phyloP scores from a whole-genome alignment of 1,140 invertebrate genomes.

The Manduca sexta region DNA sequence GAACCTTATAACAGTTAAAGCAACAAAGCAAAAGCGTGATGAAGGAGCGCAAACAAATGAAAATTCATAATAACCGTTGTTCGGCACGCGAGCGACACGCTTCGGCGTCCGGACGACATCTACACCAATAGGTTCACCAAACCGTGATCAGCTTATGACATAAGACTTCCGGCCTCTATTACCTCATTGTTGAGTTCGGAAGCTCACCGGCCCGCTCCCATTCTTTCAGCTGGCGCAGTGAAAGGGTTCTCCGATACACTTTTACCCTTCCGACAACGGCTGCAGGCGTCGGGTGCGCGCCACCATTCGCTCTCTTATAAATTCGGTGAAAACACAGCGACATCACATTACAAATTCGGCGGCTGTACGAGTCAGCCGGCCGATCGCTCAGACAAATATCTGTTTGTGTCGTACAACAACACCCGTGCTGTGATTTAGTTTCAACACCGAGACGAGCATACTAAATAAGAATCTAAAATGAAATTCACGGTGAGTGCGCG shows the following conservation, averaged over 20 bases:
- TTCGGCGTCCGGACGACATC: slow-evolving; percentile 17
- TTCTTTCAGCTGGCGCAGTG: slow-evolving; percentile 66
- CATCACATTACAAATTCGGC: slow-evolving; percentile 70
- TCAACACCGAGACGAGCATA: slow-evolving; percentile 41
- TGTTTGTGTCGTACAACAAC: slow-evolving; percentile 36
- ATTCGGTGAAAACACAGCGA: slow-evolving; percentile 61
- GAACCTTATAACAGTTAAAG: too few species aligned
- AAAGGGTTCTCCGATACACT: slow-evolving; percentile 68
- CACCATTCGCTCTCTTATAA: slow-evolving; percentile 57
- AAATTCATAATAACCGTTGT: background rate
- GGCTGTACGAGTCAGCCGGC: slow-evolving; percentile 53
- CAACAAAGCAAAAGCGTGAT: too few species aligned
- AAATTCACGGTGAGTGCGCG: slow-evolving; percentile 69
- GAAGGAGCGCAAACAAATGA: too few species aligned
- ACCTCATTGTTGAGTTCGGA: slow-evolving; percentile 63
- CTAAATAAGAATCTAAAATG: slow-evolving; percentile 57
- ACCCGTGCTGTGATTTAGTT: slow-evolving; percentile 59
- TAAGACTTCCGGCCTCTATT: slow-evolving; percentile 58
- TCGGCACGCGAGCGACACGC: background rate
- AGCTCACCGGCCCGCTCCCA: slow-evolving; percentile 58
- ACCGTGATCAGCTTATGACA: slow-evolving; percentile 46
- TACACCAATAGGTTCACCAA: slow-evolving; percentile 44
- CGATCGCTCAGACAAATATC: slow-evolving; percentile 34
- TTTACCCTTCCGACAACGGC: slow-evolving; percentile 56
- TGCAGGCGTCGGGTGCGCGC: slow-evolving; percentile 37